Evolutionary conservation across 2,797 vertebrate genomes (phyloP).

Genomic region (Darevskia nairensis): DNA sequence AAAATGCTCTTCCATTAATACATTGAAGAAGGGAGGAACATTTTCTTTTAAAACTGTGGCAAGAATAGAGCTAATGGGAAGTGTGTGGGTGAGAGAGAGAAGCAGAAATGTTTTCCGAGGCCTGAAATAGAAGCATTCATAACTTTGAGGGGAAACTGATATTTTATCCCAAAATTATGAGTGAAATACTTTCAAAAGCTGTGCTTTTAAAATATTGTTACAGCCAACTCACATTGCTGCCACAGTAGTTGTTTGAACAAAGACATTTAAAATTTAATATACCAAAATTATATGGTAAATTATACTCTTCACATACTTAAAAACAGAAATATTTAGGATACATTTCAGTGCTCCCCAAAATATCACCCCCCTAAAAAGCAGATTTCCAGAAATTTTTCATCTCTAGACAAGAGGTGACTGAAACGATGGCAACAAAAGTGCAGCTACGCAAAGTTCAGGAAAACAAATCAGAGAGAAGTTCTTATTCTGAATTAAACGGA

Average conservation of each 20-base stretch:
- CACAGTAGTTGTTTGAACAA: neutral
- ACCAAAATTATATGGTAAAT: neutral
- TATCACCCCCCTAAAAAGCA: neutral
- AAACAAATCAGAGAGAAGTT: neutral
- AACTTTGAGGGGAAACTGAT: neutral
- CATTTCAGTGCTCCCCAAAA: neutral
- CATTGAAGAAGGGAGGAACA: neutral
- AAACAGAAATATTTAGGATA: neutral
- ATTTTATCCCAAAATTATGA: neutral
- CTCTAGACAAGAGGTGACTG: neutral
- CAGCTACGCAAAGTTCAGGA: neutral
- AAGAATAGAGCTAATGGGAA: too few relatives aligned
- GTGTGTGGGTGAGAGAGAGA: too few relatives aligned
- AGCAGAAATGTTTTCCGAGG: too few relatives aligned
- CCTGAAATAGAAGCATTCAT: neutral
- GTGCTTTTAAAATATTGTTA: neutral
- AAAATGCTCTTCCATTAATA: neutral
- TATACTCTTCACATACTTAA: neutral
- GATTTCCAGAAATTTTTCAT: neutral
- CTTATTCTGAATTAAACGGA: neutral
- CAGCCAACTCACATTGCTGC: neutral
- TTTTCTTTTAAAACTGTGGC: neutral
- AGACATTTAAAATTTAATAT: neutral
- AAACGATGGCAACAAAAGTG: neutral
- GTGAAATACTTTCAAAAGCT: neutral